A percentile compares a stretch with the other conserved stretches of the same genome.
Evolutionary conservation across 92 coral and sea anemone genomes (phyloP).

Genomic region (Epizoanthus rinbou): DNA sequence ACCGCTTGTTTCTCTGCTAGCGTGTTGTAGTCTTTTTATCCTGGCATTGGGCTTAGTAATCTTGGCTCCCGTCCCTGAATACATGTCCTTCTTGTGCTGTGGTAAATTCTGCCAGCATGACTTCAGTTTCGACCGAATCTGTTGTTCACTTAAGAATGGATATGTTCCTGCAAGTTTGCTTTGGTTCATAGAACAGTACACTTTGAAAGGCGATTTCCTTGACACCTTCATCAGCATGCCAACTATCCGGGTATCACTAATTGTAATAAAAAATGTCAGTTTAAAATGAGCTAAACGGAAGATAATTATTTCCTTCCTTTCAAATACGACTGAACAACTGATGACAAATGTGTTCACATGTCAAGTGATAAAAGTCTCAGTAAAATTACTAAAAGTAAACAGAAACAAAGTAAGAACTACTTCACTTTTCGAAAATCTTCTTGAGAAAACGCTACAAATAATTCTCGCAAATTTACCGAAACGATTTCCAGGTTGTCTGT

Average conservation of each 20-base stretch:
- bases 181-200: constrained; percentile 59
- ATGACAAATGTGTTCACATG: too few species aligned
- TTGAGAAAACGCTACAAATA: too few species aligned
- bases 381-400: too few species aligned
- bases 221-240: constrained; percentile 20
- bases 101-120: constrained; percentile 73
- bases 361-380: too few species aligned
- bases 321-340: too few species aligned
- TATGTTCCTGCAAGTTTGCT: constrained; percentile 67
- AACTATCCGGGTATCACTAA: not conserved
- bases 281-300: not conserved
- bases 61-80: not conserved
- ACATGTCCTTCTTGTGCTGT: constrained; percentile 46
- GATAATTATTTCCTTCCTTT: too few species aligned
- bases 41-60: not conserved
- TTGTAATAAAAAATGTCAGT: not conserved
- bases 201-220: constrained; percentile 56
- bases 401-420: too few species aligned
- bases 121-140: constrained; percentile 78
- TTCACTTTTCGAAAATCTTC: too few species aligned
- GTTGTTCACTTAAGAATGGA: constrained; percentile 78
- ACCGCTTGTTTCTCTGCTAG: not conserved
- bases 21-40: not conserved
- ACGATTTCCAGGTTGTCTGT: too few species aligned
- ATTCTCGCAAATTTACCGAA: too few species aligned